Percentiles rank a stretch among this genome's conserved stretches.
Evolutionary conservation across 2,888 invertebrate species (phyloP).

Genomic region (Oligia fasciuncula): DNA sequence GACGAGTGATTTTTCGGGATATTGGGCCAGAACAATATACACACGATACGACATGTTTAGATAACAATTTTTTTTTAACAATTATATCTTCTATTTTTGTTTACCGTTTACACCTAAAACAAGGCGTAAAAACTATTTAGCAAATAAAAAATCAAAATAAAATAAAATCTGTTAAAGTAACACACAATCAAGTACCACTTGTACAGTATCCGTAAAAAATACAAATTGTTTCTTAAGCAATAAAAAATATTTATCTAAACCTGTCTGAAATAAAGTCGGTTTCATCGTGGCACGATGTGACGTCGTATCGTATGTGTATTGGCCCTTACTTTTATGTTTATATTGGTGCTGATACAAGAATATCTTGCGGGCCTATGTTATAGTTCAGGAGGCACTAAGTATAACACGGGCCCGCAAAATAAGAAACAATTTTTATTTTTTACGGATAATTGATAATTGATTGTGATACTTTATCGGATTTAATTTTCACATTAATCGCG

Average conservation of each 20-base stretch:
- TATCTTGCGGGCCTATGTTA: neutral
- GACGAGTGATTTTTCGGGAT: neutral
- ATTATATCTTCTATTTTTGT: neutral
- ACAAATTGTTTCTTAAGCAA: neutral
- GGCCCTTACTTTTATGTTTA: neutral
- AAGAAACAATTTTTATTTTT: neutral
- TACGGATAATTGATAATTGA: neutral
- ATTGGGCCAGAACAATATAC: neutral
- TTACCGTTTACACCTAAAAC: neutral
- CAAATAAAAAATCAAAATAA: neutral
- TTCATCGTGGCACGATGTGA: neutral
- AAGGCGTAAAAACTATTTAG: neutral
- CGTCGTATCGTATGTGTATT: neutral
- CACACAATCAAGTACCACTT: neutral
- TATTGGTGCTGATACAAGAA: neutral
- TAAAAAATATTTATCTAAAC: neutral
- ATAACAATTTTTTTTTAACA: neutral
- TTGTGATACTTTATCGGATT: neutral
- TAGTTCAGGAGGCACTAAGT: neutral
- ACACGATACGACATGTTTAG: neutral
- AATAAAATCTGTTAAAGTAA: neutral
- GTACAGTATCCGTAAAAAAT: neutral
- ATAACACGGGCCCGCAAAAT: neutral
- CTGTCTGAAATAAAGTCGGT: neutral
- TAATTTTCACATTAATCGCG: constrained; percentile 1